Evolutionary conservation across 2,113 vertebrate species (phyloP).

Genomic region (Trematomus loennbergii): DNA sequence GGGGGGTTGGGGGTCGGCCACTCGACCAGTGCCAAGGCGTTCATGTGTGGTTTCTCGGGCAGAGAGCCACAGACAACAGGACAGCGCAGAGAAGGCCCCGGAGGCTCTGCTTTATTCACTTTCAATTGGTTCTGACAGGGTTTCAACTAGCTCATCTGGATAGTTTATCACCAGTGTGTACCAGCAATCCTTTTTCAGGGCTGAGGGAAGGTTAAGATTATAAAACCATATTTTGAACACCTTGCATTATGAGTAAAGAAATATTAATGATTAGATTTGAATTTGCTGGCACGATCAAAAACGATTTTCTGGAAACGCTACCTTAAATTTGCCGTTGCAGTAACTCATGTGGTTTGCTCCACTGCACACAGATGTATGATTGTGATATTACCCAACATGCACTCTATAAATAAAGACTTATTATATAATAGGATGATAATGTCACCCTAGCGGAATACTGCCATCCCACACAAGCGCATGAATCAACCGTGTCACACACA

Average conservation of each 20-base stretch:
- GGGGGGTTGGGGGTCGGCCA: neutral
- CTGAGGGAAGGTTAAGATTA: neutral
- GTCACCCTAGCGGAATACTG: slow-evolving; percentile 13
- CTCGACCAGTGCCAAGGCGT: slow-evolving; percentile 21
- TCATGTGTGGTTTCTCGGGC: slow-evolving; percentile 42
- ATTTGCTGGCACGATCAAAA: neutral
- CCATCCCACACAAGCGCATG: neutral
- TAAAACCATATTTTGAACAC: neutral
- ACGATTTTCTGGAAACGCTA: neutral
- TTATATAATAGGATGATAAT: slow-evolving; percentile 62
- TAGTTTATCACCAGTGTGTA: neutral
- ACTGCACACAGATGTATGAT: slow-evolving; percentile 27
- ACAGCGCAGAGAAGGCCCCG: slow-evolving; percentile 19
- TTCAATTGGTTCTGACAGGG: slow-evolving; percentile 21
- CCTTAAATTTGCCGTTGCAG: slow-evolving; percentile 10
- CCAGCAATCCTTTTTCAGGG: neutral
- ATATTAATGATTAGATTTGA: neutral
- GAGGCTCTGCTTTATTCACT: neutral
- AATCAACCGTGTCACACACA: no score
- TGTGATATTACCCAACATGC: slow-evolving; percentile 56
- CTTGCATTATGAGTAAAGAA: neutral
- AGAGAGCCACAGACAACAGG: slow-evolving; percentile 38
- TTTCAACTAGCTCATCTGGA: slow-evolving; percentile 22
- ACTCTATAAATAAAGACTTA: slow-evolving; percentile 49
- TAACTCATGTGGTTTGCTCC: slow-evolving; percentile 26